Percentiles rank a stretch among this genome's conserved stretches.
These are phyloP conservation scores for Eucera pruinosa DNA, from an alignment of 2,888 invertebrate genomes.

Conservation along the genomic window DNA sequence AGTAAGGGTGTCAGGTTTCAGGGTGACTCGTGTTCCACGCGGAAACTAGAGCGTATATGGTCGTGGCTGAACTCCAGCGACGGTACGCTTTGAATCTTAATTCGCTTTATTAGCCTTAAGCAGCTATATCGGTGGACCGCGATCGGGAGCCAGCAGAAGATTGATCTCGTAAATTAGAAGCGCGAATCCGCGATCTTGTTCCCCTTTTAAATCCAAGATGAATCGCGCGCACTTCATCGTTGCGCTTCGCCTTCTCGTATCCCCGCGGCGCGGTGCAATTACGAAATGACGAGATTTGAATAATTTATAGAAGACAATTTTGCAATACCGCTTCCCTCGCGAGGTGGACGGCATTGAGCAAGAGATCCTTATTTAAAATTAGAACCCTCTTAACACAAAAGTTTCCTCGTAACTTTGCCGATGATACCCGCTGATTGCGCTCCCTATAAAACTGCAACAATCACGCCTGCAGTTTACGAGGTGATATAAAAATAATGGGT, in stretches of 20 bases:
- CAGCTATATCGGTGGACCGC: constrained; percentile 62
- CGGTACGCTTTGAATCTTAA: constrained; percentile 77
- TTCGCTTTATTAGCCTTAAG: constrained; percentile 76
- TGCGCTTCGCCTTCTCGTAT: background rate
- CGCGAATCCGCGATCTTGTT: background rate
- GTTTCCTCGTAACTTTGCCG: constrained; percentile 16
- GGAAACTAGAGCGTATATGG: constrained; percentile 57
- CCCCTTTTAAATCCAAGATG: constrained; percentile 2
- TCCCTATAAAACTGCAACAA: constrained; percentile 40
- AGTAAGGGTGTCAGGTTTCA: constrained; percentile 75
- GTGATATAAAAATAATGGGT: constrained; percentile 70
- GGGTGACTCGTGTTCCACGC: constrained; percentile 54
- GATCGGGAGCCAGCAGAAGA: background rate
- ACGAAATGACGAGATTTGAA: constrained; percentile 2
- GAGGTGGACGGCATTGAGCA: background rate
- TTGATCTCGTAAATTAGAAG: constrained; percentile 15
- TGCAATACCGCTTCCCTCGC: background rate
- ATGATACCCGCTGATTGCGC: constrained; percentile 33
- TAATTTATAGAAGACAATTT: constrained; percentile 19
- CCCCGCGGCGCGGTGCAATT: constrained; percentile 5
- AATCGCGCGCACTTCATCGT: background rate
- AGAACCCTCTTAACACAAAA: constrained; percentile 20
- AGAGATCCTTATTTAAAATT: constrained; percentile 33
- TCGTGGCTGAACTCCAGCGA: constrained; percentile 61
- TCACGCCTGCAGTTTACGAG: constrained; percentile 61